A percentile compares a stretch with the other conserved stretches of the same genome.
Conservation (phyloP, 30 jellyfish, hydroid and myxozoan genomes). For the Kudoa iwatai region DNA sequence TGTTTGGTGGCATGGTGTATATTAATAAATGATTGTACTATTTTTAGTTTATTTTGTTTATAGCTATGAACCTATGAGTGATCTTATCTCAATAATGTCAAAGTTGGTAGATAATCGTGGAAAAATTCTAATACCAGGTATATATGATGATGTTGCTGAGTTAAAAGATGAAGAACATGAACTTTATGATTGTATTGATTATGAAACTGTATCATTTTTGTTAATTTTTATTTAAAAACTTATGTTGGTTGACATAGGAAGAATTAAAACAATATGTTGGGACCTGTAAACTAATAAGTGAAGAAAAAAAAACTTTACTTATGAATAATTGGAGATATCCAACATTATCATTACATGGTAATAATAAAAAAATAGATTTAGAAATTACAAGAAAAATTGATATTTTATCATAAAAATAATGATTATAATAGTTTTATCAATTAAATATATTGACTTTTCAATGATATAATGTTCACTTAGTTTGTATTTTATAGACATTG, state of each 20-base stretch:
- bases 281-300: slow-evolving; percentile 6
- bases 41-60: neutral
- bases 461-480: too few relatives aligned
- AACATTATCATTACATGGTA: slow-evolving; percentile 56
- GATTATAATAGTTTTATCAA: too few relatives aligned
- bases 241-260: too few relatives aligned
- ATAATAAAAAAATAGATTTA: neutral
- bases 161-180: slow-evolving; percentile 20
- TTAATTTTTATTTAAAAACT: too few relatives aligned
- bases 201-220: slow-evolving; percentile 10
- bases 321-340: slow-evolving; percentile 76
- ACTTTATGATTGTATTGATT: slow-evolving; percentile 14
- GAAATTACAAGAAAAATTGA: too few relatives aligned
- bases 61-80: slow-evolving; percentile 75
- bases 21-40: slow-evolving; percentile 1
- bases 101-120: slow-evolving; percentile 36
- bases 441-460: too few relatives aligned
- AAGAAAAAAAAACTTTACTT: slow-evolving; percentile 12
- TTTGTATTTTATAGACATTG: too few relatives aligned
- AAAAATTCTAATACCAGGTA: slow-evolving; percentile 23
- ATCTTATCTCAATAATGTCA: slow-evolving; percentile 15
- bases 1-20: slow-evolving; percentile 83
- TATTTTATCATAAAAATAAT: too few relatives aligned
- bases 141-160: slow-evolving; percentile 11
- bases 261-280: slow-evolving; percentile 35